phyloP scores from a whole-genome alignment of 1,140 invertebrate genomes.

The Agrypnia vestita region DNA sequence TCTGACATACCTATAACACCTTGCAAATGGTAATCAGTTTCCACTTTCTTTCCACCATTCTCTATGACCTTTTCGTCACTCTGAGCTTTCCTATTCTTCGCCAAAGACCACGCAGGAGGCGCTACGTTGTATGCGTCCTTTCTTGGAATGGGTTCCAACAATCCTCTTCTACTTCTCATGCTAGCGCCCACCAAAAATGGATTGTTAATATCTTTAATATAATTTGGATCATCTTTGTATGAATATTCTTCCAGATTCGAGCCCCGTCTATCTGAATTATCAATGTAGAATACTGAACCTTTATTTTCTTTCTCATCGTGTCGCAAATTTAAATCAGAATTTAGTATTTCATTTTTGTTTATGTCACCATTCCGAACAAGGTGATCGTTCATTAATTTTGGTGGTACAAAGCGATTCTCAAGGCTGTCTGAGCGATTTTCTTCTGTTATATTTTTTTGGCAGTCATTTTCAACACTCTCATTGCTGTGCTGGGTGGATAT shows the following conservation, averaged over 20 bases:
- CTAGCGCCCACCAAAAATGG: slow-evolving; percentile 60
- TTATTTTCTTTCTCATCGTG: slow-evolving; percentile 12
- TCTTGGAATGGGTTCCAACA: slow-evolving; percentile 69
- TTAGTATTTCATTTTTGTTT: not conserved
- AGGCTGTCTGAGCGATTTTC: slow-evolving; percentile 55
- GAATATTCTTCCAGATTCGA: slow-evolving; percentile 38
- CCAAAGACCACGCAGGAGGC: slow-evolving; percentile 68
- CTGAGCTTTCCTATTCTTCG: slow-evolving; percentile 63
- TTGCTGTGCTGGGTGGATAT: slow-evolving; percentile 58
- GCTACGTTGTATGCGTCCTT: slow-evolving; percentile 63
- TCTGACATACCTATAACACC: slow-evolving; percentile 56
- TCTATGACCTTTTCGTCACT: not conserved
- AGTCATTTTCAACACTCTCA: slow-evolving; percentile 47
- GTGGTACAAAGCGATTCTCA: slow-evolving; percentile 57
- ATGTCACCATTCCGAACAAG: slow-evolving; percentile 5
- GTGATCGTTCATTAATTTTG: slow-evolving; percentile 20
- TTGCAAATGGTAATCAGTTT: slow-evolving; percentile 55
- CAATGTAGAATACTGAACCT: slow-evolving; percentile 20
- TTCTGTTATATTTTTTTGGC: slow-evolving; percentile 18
- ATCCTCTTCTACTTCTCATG: slow-evolving; percentile 66
- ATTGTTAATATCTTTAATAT: slow-evolving; percentile 59
- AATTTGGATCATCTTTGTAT: slow-evolving; percentile 59
- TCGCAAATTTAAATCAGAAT: slow-evolving; percentile 3
- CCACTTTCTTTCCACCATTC: slow-evolving; percentile 34
- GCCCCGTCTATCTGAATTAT: not conserved